phyloP scores from a whole-genome alignment of 2,888 invertebrate genomes.

The Morpho achilles region DNA sequence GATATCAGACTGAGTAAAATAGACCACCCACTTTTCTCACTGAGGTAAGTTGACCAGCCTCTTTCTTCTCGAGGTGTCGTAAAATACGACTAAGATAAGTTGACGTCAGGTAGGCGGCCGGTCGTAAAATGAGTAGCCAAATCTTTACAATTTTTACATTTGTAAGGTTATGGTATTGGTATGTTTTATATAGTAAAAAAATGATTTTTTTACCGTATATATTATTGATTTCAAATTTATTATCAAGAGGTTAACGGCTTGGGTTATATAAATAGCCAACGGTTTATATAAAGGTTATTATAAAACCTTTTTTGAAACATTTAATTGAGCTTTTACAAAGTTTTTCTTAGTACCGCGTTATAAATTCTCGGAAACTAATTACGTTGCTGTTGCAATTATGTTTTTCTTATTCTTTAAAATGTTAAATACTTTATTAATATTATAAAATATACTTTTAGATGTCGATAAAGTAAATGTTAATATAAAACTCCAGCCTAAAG shows the following conservation, averaged over 20 bases:
- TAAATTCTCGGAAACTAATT: conserved; percentile 19
- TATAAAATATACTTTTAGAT: conserved; percentile 13
- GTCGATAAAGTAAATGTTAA: conserved; percentile 25
- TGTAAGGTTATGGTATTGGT: no score
- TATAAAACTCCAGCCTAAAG: conserved; percentile 18
- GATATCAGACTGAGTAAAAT: no score
- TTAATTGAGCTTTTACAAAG: conserved; percentile 19
- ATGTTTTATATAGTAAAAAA: no score
- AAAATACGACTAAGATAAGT: no score
- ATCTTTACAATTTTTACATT: no score
- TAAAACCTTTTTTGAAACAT: conserved; percentile 11
- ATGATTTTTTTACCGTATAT: no score
- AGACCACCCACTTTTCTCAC: no score
- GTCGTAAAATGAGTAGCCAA: no score
- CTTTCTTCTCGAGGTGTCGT: no score
- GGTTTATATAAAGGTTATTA: conserved; percentile 10
- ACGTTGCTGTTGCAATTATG: conserved; percentile 18
- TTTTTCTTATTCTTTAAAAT: conserved; percentile 12
- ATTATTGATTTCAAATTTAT: no score
- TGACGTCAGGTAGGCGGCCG: no score
- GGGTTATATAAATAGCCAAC: not conserved
- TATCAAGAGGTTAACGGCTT: not conserved
- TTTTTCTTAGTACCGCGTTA: conserved; percentile 12
- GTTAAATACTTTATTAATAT: conserved; percentile 12
- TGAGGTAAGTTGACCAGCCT: no score